A percentile compares a stretch with the other conserved stretches of the same genome.
phyloP scores from a whole-genome alignment of 2,797 vertebrate species.

The Limnodromus scolopaceus region DNA sequence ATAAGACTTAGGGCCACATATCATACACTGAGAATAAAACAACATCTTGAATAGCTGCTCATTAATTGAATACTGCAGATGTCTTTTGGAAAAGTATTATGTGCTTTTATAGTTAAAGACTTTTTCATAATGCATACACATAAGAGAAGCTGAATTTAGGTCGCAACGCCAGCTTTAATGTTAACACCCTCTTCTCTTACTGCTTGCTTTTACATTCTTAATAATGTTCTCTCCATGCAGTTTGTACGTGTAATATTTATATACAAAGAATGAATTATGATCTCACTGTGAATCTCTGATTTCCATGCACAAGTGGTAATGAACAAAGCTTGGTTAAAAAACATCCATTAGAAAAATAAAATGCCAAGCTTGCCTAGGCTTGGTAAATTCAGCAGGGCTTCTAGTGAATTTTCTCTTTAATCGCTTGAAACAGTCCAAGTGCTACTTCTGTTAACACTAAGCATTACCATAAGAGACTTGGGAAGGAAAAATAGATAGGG shows the following conservation, averaged over 20 bases:
- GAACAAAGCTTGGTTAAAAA: conserved; percentile 4
- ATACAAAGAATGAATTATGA: background rate
- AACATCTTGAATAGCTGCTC: background rate
- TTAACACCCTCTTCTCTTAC: background rate
- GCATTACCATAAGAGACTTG: background rate
- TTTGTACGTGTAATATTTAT: background rate
- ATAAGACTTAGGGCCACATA: conserved; percentile 9
- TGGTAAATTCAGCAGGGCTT: conserved; percentile 22
- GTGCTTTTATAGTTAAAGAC: background rate
- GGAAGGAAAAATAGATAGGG: background rate
- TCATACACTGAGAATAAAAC: background rate
- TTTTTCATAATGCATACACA: background rate
- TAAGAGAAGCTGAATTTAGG: background rate
- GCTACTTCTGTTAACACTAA: background rate
- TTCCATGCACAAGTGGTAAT: conserved; percentile 2
- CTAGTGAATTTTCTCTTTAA: conserved; percentile 28
- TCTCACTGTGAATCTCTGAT: background rate
- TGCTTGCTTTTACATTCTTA: background rate
- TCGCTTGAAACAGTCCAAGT: background rate
- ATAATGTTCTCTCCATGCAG: background rate
- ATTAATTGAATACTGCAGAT: background rate
- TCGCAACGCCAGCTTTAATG: background rate
- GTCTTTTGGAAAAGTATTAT: background rate
- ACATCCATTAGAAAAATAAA: conserved; percentile 1
- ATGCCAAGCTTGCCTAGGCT: conserved; percentile 20